Percentiles rank a stretch among this genome's conserved stretches.
These are phyloP conservation scores for Aramus guarauna DNA, from an alignment of 2,113 vertebrate species.

Conservation along the genomic window DNA sequence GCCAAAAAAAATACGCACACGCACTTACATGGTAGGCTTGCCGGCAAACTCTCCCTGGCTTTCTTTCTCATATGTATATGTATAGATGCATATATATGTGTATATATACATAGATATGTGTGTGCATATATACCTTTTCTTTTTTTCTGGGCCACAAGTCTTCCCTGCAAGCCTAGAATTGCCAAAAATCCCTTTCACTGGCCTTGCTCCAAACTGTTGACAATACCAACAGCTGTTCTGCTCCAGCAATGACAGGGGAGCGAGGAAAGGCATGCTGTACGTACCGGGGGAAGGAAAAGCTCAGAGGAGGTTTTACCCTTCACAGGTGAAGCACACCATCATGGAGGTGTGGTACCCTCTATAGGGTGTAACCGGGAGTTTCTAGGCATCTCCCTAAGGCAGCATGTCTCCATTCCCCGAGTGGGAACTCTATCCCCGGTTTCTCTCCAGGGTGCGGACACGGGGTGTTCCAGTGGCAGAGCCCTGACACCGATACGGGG, in stretches of 20 bases:
- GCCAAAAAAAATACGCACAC: not conserved
- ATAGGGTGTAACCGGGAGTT: not conserved
- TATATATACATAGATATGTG: not conserved
- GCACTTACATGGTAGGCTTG: not conserved
- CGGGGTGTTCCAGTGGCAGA: not conserved
- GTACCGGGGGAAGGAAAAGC: not conserved
- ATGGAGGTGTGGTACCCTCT: not conserved
- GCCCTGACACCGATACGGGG: rapidly evolving
- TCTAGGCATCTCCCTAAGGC: not conserved
- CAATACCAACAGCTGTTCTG: not conserved
- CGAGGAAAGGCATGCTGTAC: not conserved
- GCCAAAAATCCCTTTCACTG: not conserved
- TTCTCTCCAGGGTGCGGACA: not conserved
- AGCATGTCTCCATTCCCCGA: not conserved
- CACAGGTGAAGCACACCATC: not conserved
- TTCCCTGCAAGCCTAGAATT: conserved; percentile 19
- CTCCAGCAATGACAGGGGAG: not conserved
- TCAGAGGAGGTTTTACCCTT: not conserved
- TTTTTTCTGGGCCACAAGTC: not conserved
- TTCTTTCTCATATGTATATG: conserved; percentile 32
- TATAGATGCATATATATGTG: not conserved
- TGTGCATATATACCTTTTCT: not conserved
- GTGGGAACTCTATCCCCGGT: not conserved
- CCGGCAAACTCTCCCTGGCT: not conserved
- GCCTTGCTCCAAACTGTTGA: not conserved